These are phyloP conservation scores for Lutjanus campechanus DNA, from an alignment of 2,797 vertebrate genomes.

Conservation along the genomic window DNA sequence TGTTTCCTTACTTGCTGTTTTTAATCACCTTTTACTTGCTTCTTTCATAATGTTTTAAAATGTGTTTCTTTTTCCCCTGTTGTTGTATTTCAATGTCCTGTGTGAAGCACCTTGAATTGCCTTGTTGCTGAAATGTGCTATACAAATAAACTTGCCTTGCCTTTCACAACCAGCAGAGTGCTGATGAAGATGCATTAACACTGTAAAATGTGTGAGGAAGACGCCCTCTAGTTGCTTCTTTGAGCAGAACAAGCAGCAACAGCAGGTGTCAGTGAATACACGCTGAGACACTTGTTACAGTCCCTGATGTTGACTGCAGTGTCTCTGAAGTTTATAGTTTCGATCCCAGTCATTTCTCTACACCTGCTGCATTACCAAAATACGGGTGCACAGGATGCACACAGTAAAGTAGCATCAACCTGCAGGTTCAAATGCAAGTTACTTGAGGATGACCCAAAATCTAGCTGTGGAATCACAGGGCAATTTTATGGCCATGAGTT, in stretches of 20 bases:
- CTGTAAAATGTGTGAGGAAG: not conserved
- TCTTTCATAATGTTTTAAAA: no score
- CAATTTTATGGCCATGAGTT: no score
- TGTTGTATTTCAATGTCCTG: no score
- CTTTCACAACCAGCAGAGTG: not conserved
- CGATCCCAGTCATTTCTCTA: not conserved
- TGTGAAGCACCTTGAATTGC: no score
- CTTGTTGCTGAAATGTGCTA: no score
- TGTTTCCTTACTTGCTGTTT: no score
- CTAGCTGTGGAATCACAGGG: no score
- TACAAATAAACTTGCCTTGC: no score
- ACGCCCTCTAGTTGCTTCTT: slow-evolving; percentile 57
- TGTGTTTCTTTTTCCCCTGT: no score
- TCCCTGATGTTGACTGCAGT: not conserved
- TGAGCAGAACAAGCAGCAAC: not conserved
- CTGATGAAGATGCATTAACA: not conserved
- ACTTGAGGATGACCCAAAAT: no score
- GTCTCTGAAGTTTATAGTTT: not conserved
- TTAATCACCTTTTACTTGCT: no score
- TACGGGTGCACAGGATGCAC: not conserved
- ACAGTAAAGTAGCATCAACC: not conserved
- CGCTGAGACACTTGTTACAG: not conserved
- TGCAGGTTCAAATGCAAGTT: not conserved
- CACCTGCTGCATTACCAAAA: not conserved
- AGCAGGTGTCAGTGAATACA: not conserved